These are phyloP conservation scores for Chrysomela aeneicollis DNA, from an alignment of 2,888 invertebrate genomes.

Conservation along the genomic window DNA sequence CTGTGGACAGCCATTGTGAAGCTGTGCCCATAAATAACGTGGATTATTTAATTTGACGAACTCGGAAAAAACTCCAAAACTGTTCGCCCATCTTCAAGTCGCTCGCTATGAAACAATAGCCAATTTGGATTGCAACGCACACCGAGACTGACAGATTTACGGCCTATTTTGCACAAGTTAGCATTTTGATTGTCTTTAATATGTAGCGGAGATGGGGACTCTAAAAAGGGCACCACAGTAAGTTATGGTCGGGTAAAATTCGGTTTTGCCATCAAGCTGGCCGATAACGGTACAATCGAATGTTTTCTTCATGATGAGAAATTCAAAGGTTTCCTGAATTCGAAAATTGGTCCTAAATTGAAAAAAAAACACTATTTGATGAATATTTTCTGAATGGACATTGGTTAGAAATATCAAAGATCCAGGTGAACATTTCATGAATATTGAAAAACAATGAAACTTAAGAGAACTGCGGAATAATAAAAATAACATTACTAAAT, in stretches of 20 bases:
- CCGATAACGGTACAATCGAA: background rate
- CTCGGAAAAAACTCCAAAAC: conserved; percentile 24
- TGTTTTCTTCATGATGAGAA: too few relatives aligned
- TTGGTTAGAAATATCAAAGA: too few relatives aligned
- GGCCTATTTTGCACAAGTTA: conserved; percentile 51
- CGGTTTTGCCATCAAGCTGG: background rate
- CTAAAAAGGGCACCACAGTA: conserved; percentile 36
- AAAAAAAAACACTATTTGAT: too few relatives aligned
- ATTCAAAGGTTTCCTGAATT: too few relatives aligned
- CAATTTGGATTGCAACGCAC: conserved; percentile 42
- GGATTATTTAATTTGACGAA: conserved; percentile 43
- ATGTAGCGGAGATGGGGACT: conserved; percentile 31
- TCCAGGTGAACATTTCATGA: too few relatives aligned
- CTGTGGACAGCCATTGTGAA: conserved; percentile 23
- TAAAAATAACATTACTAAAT: too few relatives aligned
- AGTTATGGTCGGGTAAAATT: conserved; percentile 32
- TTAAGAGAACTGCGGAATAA: too few relatives aligned
- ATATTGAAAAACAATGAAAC: too few relatives aligned
- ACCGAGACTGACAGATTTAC: conserved; percentile 45
- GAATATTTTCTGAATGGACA: too few relatives aligned
- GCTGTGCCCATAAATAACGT: conserved; percentile 31
- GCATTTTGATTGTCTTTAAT: conserved; percentile 53
- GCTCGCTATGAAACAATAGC: conserved; percentile 42
- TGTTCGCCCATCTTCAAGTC: conserved; percentile 29
- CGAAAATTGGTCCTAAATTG: too few relatives aligned